phyloP scores from a whole-genome alignment of 1,140 invertebrate genomes.

The Drosophila sturtevanti region DNA sequence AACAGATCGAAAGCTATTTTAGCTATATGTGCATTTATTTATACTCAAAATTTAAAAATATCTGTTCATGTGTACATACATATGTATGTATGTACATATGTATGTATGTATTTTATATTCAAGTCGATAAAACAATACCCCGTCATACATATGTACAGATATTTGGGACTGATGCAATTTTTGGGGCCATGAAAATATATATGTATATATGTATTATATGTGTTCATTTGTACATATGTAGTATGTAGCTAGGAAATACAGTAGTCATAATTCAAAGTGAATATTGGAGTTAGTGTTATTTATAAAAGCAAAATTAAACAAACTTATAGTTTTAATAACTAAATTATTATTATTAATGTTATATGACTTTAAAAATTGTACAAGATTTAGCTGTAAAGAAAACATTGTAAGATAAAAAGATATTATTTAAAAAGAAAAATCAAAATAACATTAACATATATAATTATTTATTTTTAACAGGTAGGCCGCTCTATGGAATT shows the following conservation, averaged over 20 bases:
- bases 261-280: constrained; percentile 3
- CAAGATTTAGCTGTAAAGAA: too few relatives aligned
- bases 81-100: neutral
- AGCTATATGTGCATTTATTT: constrained; percentile 7
- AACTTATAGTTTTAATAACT: too few relatives aligned
- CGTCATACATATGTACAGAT: constrained; percentile 5
- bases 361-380: too few relatives aligned
- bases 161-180: constrained; percentile 26
- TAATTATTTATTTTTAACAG: too few relatives aligned
- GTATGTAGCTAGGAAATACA: neutral
- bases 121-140: constrained; percentile 23
- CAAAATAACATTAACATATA: too few relatives aligned
- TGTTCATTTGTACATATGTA: too few relatives aligned
- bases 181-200: constrained; percentile 31
- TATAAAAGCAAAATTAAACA: too few relatives aligned
- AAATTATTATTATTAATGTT: too few relatives aligned
- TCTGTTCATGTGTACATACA: too few relatives aligned
- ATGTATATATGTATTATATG: neutral
- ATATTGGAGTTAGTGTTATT: neutral
- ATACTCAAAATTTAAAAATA: neutral
- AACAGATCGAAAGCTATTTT: constrained; percentile 41
- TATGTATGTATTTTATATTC: constrained; percentile 35
- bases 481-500: too few relatives aligned
- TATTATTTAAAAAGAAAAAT: too few relatives aligned
- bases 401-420: too few relatives aligned